Evolutionary conservation across 2,797 vertebrate species (phyloP), one percentile per base, ranked within the genome.

Genomic region (Onychomys arenicola): DNA sequence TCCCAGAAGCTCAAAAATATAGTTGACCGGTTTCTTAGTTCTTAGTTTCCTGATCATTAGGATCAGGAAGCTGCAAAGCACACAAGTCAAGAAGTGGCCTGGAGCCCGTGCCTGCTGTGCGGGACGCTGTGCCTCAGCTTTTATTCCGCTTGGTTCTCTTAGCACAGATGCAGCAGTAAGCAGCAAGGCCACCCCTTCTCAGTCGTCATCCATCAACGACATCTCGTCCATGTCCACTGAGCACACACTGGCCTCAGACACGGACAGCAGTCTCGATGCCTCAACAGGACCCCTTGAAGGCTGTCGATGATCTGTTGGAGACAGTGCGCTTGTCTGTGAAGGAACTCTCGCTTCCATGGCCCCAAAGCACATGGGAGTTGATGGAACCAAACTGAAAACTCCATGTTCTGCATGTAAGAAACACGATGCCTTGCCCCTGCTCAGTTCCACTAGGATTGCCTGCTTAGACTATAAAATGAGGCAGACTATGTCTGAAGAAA

Each of bases 181-280:
- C 98, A 99, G 99, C 98, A 99, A 99, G 59, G 99, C 99, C 96
- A 99, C 99, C 21, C 99, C 99, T 97, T 99, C 99, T 77, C 99
- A 99, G 99, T 99, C 99, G 16, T 99, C 99, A 37, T 99, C 99
- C 86, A 99, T 99, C 98, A 99, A 99, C 87, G 99, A 99, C 99
- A 99, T 99, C 98, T 99, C 99, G 75, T 99, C 99, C 98, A 99
- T 99, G 99, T 99, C 99, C 98, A 99, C 99, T 57, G 99, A 99
- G 99, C 99, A 99, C 98, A 99, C 99, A 16, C 96, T 99, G 99
- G 99, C 99, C 97, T 99, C 99, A 37, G 99, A 99, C 98, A 99
- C 99, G 59, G 99, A 99, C 99, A 99, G 99, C 99, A 99, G 99
- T 99, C 99, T 99, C 67, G 99, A 99, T 97, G 99, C 99, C 97